Percentiles rank a stretch among this genome's conserved stretches.
These are phyloP conservation scores for Nylanderia fulva DNA, from an alignment of 1,140 invertebrate species.

Conservation along the genomic window DNA sequence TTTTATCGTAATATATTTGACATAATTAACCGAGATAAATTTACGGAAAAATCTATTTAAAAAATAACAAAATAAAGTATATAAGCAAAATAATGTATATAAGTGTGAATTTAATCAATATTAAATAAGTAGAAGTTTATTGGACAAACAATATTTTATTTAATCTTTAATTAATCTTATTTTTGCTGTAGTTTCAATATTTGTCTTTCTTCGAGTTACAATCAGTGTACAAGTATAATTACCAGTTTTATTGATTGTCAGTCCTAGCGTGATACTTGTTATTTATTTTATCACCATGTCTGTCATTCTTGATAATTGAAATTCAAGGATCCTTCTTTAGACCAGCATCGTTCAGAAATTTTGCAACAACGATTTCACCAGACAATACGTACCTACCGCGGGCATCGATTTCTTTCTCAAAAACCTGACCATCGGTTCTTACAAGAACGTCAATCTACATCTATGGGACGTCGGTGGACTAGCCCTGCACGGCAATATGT, in stretches of 20 bases:
- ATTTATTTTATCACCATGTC: neutral
- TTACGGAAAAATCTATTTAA: neutral
- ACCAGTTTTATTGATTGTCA: neutral
- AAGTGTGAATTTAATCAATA: neutral
- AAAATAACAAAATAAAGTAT: no score
- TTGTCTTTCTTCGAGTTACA: neutral
- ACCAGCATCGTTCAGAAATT: conserved; percentile 90
- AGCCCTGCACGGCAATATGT: conserved; percentile 91
- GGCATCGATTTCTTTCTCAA: conserved; percentile 94
- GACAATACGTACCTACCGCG: conserved; percentile 91
- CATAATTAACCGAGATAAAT: neutral
- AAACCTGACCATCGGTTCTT: conserved; percentile 89
- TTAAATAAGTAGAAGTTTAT: neutral
- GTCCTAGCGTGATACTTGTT: neutral
- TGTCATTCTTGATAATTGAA: conserved; percentile 65
- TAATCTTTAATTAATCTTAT: neutral
- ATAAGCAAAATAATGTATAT: no score
- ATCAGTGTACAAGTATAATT: neutral
- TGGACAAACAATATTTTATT: neutral
- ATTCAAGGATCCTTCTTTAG: conserved; percentile 84
- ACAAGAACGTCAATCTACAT: conserved; percentile 90
- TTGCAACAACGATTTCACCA: conserved; percentile 91
- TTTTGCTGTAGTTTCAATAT: neutral
- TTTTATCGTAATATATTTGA: no score
- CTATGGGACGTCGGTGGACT: conserved; percentile 95